These are phyloP conservation scores for Fulmarus glacialis DNA, from an alignment of 2,113 vertebrate genomes.

Conservation along the genomic window DNA sequence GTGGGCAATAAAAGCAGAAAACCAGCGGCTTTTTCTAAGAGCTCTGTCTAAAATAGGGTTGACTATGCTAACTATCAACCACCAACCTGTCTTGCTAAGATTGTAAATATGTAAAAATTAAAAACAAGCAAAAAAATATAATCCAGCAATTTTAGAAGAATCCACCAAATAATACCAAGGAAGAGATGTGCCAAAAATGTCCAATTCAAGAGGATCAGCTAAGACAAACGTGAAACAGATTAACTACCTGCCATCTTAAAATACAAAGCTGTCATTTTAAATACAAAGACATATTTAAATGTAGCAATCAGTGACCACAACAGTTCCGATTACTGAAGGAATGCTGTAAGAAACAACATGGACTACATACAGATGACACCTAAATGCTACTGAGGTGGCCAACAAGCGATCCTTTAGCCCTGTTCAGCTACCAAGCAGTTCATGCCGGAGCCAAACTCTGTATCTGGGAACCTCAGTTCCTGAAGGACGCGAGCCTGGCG, in stretches of 20 bases:
- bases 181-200: neutral
- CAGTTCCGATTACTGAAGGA: neutral
- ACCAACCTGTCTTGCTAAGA: neutral
- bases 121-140: neutral
- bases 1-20: neutral
- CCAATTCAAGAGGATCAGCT: neutral
- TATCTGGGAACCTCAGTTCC: neutral
- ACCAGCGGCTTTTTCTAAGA: neutral
- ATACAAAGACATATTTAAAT: neutral
- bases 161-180: accelerated
- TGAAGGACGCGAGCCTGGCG: neutral
- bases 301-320: neutral
- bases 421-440: too few relatives aligned
- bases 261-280: neutral
- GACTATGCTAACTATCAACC: neutral
- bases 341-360: neutral
- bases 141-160: neutral
- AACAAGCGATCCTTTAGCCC: neutral
- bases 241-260: neutral
- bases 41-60: neutral
- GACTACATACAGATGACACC: neutral
- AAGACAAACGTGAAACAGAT: neutral
- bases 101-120: neutral
- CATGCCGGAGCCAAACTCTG: accelerated
- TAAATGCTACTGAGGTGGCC: neutral